Evolutionary conservation across 2,797 vertebrate genomes (phyloP), one percentile per base, ranked within the genome.

Genomic region (Picus viridis): DNA sequence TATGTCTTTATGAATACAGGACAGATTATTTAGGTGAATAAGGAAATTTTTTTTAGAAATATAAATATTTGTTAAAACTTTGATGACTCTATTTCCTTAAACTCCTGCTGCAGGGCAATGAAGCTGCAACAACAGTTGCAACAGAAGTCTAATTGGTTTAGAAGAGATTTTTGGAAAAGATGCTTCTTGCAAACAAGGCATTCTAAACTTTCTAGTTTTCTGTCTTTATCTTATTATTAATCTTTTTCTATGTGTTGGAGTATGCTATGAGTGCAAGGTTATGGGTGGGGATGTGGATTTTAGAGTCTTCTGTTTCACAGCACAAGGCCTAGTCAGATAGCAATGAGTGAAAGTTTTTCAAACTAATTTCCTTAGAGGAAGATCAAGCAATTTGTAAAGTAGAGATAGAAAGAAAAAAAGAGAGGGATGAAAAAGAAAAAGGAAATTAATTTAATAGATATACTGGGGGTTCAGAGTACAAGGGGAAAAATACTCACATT

Each of bases 111-210:
- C 2, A 2, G 49, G 13, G 20, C 6, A 67, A 58, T 49, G 56
- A 65, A 36, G 4, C 7, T 58, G 16, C 12, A 4, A 1, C 54
- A 54, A 51, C 62, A 36, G 4, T 8, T 58, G 16, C 12, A 4
- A 1, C 9, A 43, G 58, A 82, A 67, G 18, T 57, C 1, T 59
- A 54, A 47, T 5, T 47, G 56, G 9, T 79, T 68, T 70, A 10
- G 16, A 81, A 59, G 7, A 72, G 2, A 24, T 30, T 70, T 34
- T 36, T 54, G 56, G 17, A 80, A 70, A 73, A 77, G 1, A 22
- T 2, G 0, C 47, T 83, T 56, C 15, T 20, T 16, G 39, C 13
- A 16, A 61, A 18, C 2, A 36, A 30, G 6, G 18, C 0, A 19
- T 67, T 83, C n/a, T 72, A 34, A 45, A 17, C 67, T 43, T 51